Evolutionary conservation across 2,113 vertebrate species (phyloP), one percentile per base, ranked within the genome.

Genomic region (Petroica traversi): DNA sequence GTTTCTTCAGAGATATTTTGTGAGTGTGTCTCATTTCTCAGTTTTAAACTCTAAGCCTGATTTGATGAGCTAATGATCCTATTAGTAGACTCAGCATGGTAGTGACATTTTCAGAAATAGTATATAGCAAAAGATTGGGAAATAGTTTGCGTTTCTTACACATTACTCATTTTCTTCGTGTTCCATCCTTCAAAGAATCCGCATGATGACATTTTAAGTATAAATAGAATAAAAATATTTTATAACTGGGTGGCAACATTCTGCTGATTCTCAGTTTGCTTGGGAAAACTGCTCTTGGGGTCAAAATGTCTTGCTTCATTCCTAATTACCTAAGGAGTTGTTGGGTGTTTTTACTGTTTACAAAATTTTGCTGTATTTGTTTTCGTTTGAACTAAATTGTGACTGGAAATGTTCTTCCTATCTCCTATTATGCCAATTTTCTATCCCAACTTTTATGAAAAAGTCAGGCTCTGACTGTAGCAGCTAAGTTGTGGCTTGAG

Each of bases 11-110:
- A 91, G 84, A 54, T 94, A 95, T 89, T 95, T 96, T 95, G 91
- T 93, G 86, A 93, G 61, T 1, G 2, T 87, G 48, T 89, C 80
- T 92, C 77, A 85, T 93, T 94, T 94, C 81, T 95, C 95, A 82
- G 91, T 92, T 95, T 95, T 95, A 93, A 69, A 89, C 79, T 95
- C 86, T 82, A 91, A 95, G 74, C 71, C 66, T 95, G 94, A 96
- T 96, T 96, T 95, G 95, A 93, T 97, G 95, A 97, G 92, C 62
- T 97, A 97, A 97, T 97, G 92, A 97, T 96, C 94, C 91, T 95
- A 96, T 96, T 95, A 96, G 93, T 93, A 97, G 93, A 97, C 91
- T 93, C 95, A 95, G 96, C 87, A 89, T 95, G 94, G 71, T 73
- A 88, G 95, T 97, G 95, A 95, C 96, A 97, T 96, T 97, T 96